Evolutionary conservation across 64 coral and sea anemone genomes (phyloP).

Genomic region (Porites australiensis): DNA sequence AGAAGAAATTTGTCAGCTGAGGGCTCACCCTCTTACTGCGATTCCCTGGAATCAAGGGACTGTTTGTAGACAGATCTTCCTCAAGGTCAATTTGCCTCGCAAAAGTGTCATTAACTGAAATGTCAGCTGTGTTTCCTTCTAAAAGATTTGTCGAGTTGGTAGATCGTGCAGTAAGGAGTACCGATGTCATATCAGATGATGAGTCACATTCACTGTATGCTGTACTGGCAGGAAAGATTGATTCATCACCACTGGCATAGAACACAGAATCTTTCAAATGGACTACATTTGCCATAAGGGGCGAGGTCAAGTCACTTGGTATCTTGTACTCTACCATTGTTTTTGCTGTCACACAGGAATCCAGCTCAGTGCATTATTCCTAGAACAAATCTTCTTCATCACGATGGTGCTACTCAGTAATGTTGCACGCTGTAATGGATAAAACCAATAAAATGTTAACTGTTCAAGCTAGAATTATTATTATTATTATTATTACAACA

Average conservation of each 20-base stretch:
- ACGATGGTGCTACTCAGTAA: no score
- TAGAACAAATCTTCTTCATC: no score
- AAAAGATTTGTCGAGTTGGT: not conserved
- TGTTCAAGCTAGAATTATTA: no score
- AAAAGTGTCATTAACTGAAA: not conserved
- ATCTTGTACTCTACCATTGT: slow-evolving; percentile 1
- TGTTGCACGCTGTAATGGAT: no score
- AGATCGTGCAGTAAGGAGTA: slow-evolving; percentile 8
- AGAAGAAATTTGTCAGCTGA: not conserved
- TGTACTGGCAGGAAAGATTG: slow-evolving; percentile 28
- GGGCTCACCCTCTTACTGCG: not conserved
- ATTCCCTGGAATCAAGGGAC: not conserved
- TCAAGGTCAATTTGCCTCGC: not conserved
- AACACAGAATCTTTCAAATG: slow-evolving; percentile 4
- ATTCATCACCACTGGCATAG: slow-evolving; percentile 19
- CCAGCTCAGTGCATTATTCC: no score
- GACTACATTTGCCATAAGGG: not conserved
- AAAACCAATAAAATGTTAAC: no score
- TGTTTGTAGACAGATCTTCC: not conserved
- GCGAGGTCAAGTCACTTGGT: not conserved
- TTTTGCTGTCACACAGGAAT: not conserved
- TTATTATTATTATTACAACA: no score
- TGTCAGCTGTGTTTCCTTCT: not conserved
- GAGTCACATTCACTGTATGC: slow-evolving; percentile 4
- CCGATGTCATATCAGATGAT: slow-evolving; percentile 23